Evolutionary conservation across 1,140 invertebrate genomes (phyloP), one percentile per base, ranked within the genome.

Genomic region (Ostrea denselamellosa): DNA sequence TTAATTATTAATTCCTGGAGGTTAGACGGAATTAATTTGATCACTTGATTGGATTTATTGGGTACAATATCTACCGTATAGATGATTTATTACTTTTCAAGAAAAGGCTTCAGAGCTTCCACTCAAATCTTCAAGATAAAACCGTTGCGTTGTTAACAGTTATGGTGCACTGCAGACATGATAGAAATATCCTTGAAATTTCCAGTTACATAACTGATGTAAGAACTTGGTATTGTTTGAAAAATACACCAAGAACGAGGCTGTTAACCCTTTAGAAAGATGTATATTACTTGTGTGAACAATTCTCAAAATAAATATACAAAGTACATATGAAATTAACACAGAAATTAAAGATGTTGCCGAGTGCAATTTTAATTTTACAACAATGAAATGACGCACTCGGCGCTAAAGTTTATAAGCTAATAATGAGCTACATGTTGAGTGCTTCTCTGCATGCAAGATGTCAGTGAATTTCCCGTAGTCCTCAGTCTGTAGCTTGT

Each of bases 361-460:
- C 14, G 25, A 77, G 68, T 77, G 68, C 68, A 77, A 14, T 25
- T 28, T 34, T 77, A 77, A 25, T 28, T 71, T 22, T 22, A 12
- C 65, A 71, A 71, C 65, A 71, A 71, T 25, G 65, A 77, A 77
- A 77, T 77, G 68, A 77, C 68, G 68, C 68, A 77, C 25, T 10
- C 68, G 5, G 28, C 28, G 8, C 9, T 17, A 1, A 22, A 9
- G 22, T 28, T 22, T 10, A 71, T 71, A 25, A 71, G 25, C 22
- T 22, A 22, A 22, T 71, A 22, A 28, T 71, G 22, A 25, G 58
- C 28, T 28, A 62, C 56, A 17, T 44, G 34, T 44, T 44, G 68
- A 77, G 68, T 25, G 25, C 25, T 77, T 28, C 25, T 9, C 68
- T 77, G 68, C 68, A 25, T 77, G 68, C 68, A 25, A 77, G 68